A percentile compares a stretch with the other conserved stretches of the same genome.
Evolutionary conservation across 2,113 vertebrate genomes (phyloP).

Genomic region (Vombatus ursinus): DNA sequence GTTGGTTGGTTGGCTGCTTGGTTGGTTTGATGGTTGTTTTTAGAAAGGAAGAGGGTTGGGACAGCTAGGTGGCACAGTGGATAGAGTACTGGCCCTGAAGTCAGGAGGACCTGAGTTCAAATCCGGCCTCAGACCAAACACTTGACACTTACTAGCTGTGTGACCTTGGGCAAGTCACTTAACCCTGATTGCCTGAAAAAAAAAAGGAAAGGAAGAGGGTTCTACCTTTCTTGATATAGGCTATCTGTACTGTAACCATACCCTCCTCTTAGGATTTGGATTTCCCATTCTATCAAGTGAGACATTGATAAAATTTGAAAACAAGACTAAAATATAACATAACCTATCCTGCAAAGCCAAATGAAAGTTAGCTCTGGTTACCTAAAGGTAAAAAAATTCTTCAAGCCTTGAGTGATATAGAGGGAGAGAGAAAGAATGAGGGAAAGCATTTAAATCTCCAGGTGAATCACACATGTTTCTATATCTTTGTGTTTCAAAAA

Average conservation of each 20-base stretch:
- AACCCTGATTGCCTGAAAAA: too few relatives aligned
- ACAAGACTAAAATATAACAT: neutral
- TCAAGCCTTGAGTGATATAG: neutral
- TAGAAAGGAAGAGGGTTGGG: too few relatives aligned
- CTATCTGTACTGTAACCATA: neutral
- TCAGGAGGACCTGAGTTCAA: too few relatives aligned
- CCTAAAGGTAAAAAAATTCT: neutral
- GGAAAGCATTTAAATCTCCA: neutral
- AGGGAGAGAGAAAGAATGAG: accelerated
- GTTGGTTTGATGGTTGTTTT: neutral
- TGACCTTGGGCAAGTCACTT: too few relatives aligned
- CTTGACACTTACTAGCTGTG: too few relatives aligned
- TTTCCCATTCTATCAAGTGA: neutral
- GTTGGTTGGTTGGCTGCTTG: too few relatives aligned
- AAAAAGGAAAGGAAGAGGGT: neutral
- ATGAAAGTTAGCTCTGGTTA: neutral
- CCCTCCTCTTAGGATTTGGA: neutral
- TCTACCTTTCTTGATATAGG: neutral
- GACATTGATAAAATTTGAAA: neutral
- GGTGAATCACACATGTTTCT: neutral
- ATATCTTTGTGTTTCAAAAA: neutral
- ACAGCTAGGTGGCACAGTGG: too few relatives aligned
- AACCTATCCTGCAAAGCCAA: neutral
- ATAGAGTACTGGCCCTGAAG: too few relatives aligned
- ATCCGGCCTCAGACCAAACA: too few relatives aligned